Conservation (phyloP, 2,888 invertebrate species). For the Halictus ligatus region DNA sequence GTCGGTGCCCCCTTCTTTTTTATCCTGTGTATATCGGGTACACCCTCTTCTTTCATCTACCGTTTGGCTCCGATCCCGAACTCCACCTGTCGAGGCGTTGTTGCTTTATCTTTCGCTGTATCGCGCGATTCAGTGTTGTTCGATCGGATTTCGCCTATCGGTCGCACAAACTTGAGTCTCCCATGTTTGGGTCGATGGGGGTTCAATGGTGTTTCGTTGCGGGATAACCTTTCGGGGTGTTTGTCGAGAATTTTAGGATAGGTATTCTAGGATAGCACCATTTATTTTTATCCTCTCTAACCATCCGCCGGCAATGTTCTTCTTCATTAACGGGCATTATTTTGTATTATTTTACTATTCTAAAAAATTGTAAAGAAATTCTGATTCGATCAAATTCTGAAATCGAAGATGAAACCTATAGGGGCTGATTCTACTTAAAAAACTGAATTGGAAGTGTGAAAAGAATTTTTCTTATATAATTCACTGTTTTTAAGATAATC, state of each 20-base stretch:
- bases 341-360: no score
- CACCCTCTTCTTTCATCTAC: slow-evolving; percentile 42
- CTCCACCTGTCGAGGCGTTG: slow-evolving; percentile 46
- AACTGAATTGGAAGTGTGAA: no score
- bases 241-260: not conserved
- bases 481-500: no score
- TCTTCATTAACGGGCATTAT: no score
- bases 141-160: not conserved
- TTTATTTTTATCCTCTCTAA: no score
- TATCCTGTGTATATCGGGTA: slow-evolving; percentile 37
- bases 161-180: not conserved
- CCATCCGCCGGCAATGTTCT: no score
- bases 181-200: not conserved
- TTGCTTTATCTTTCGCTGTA: slow-evolving; percentile 35
- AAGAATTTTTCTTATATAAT: no score
- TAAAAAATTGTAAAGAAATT: no score
- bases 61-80: slow-evolving; percentile 57
- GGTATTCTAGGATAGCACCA: not conserved
- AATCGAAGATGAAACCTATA: no score
- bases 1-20: slow-evolving; percentile 59
- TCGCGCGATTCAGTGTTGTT: slow-evolving; percentile 30
- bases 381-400: no score
- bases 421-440: no score
- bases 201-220: not conserved
- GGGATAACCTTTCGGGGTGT: not conserved